These are phyloP conservation scores for Venusia cambrica DNA, from an alignment of 2,888 invertebrate genomes.

Conservation along the genomic window DNA sequence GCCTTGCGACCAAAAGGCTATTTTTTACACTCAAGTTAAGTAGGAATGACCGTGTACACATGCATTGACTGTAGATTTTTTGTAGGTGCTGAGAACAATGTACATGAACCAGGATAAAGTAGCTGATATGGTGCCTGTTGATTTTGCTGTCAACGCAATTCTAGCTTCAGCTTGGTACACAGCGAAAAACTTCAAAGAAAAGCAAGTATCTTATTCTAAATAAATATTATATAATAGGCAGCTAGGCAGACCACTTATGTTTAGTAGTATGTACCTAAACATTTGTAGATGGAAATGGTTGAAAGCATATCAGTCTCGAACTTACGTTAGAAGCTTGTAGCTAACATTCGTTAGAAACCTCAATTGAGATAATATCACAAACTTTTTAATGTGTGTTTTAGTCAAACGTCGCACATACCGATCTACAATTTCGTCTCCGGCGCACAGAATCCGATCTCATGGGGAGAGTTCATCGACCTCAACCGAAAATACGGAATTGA, in stretches of 20 bases:
- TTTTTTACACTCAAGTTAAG: too few relatives aligned
- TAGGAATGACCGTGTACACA: too few relatives aligned
- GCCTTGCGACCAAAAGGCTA: too few relatives aligned
- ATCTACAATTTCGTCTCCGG: conserved; percentile 95
- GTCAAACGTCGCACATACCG: conserved; percentile 77
- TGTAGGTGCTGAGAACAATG: conserved; percentile 79
- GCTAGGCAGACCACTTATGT: too few relatives aligned
- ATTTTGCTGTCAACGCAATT: conserved; percentile 91
- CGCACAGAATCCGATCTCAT: conserved; percentile 89
- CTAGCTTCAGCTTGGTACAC: conserved; percentile 89
- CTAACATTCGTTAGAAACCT: too few relatives aligned
- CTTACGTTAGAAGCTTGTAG: too few relatives aligned
- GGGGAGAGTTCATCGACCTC: conserved; percentile 84
- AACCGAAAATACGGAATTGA: conserved; percentile 78
- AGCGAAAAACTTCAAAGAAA: conserved; percentile 71
- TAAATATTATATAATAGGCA: conserved; percentile 5
- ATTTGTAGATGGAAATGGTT: too few relatives aligned
- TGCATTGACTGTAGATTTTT: too few relatives aligned
- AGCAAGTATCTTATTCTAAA: conserved; percentile 44
- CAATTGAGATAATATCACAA: too few relatives aligned
- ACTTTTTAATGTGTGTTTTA: too few relatives aligned
- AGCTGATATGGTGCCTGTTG: conserved; percentile 90
- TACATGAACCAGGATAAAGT: conserved; percentile 84
- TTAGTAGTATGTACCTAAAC: too few relatives aligned
- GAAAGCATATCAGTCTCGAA: too few relatives aligned